Percentiles rank a stretch among this genome's conserved stretches.
phyloP scores from a whole-genome alignment of 2,113 vertebrate species.

The Rhinoptilus africanus region DNA sequence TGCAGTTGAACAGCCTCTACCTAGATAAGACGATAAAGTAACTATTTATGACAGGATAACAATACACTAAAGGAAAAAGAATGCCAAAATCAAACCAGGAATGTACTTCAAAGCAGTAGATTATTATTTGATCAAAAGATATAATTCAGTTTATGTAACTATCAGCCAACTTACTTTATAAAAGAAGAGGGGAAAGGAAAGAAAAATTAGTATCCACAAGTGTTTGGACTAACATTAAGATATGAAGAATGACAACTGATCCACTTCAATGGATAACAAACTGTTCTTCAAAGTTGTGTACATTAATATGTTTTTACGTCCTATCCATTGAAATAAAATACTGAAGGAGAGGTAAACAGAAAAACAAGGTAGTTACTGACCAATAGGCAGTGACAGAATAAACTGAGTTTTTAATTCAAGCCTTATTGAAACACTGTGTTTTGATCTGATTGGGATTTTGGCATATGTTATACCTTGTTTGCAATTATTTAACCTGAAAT shows the following conservation, averaged over 20 bases:
- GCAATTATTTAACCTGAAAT: not conserved
- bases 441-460: not conserved
- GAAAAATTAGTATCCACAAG: not conserved
- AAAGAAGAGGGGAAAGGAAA: not conserved
- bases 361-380: not conserved
- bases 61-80: not conserved
- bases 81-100: not conserved
- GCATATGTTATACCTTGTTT: not conserved
- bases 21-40: not conserved
- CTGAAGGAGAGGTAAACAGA: not conserved
- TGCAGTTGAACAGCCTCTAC: not conserved
- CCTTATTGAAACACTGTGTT: not conserved
- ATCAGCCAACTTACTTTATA: not conserved
- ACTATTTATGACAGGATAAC: not conserved
- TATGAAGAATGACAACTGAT: not conserved
- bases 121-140: not conserved
- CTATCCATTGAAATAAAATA: not conserved
- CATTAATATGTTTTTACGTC: not conserved
- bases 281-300: not conserved
- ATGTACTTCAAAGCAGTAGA: not conserved
- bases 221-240: not conserved
- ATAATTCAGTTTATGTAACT: not conserved
- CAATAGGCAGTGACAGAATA: not conserved
- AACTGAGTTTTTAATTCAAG: not conserved
- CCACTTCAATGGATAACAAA: not conserved